Percentiles rank a stretch among this genome's conserved stretches.
phyloP scores from a whole-genome alignment of 2,888 invertebrate species.

The Torymus aiolomorphi region DNA sequence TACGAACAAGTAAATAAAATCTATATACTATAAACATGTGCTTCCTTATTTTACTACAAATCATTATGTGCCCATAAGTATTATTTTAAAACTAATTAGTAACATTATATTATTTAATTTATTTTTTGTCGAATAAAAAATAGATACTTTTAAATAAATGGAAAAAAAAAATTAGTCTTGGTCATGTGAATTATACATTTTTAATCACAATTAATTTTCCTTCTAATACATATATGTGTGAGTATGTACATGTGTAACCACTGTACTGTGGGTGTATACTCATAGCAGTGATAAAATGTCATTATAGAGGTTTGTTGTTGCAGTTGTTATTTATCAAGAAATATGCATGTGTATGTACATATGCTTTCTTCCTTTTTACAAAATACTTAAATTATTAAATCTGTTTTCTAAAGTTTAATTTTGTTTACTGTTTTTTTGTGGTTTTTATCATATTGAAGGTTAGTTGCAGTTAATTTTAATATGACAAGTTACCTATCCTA shows the following conservation, averaged over 20 bases:
- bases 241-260: too few relatives aligned
- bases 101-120: too few relatives aligned
- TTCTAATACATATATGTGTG: too few relatives aligned
- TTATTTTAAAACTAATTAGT: too few relatives aligned
- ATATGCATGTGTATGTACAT: constrained; percentile 23
- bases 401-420: constrained; percentile 11
- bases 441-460: constrained; percentile 16
- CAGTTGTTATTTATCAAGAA: constrained; percentile 22
- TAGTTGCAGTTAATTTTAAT: constrained; percentile 22
- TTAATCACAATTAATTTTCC: too few relatives aligned
- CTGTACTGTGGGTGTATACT: too few relatives aligned
- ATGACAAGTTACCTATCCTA: neutral
- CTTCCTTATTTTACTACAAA: neutral
- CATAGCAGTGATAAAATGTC: too few relatives aligned
- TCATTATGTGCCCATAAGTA: too few relatives aligned
- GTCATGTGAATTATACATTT: too few relatives aligned
- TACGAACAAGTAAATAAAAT: constrained; percentile 36
- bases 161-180: too few relatives aligned
- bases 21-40: neutral
- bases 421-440: neutral
- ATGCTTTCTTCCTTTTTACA: neutral
- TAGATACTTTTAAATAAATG: too few relatives aligned
- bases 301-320: neutral
- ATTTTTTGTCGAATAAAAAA: too few relatives aligned
- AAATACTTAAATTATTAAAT: constrained; percentile 3